phyloP scores from a whole-genome alignment of 2,888 invertebrate genomes.

The Leptopilina myrica region DNA sequence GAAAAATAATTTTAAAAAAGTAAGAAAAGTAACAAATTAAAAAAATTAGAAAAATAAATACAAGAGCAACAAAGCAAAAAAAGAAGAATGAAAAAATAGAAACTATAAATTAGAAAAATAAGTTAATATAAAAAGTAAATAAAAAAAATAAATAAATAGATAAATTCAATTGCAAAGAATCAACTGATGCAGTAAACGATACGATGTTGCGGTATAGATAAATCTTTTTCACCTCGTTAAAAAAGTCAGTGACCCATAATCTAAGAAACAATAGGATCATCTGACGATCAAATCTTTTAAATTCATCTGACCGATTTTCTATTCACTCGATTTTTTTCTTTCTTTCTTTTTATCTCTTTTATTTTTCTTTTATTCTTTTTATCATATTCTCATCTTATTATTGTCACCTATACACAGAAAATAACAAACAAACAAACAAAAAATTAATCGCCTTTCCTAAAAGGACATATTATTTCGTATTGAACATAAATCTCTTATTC shows the following conservation, averaged over 20 bases:
- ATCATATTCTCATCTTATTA: neutral
- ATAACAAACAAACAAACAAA: neutral
- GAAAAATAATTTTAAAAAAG: no score
- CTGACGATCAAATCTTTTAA: conserved; percentile 23
- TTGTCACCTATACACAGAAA: neutral
- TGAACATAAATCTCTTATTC: conserved; percentile 6
- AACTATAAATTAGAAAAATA: no score
- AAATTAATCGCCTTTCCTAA: conserved; percentile 16
- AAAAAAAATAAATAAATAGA: neutral
- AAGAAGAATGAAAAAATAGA: no score
- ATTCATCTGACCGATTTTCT: neutral
- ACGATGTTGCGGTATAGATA: conserved; percentile 5
- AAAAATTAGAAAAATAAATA: no score
- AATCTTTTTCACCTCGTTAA: conserved; percentile 36
- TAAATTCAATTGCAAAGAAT: neutral
- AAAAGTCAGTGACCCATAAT: conserved; percentile 19
- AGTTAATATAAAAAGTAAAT: no score
- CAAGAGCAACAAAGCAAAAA: no score
- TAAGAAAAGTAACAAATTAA: no score
- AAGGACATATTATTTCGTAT: neutral
- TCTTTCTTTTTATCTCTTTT: conserved; percentile 1
- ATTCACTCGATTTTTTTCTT: conserved; percentile 9
- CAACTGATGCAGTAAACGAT: neutral
- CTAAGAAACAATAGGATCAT: conserved; percentile 18
- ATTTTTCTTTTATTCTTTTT: no score